Percentiles rank a stretch among this genome's conserved stretches.
These are phyloP conservation scores for Trilocha varians DNA, from an alignment of 2,888 invertebrate species.

Conservation along the genomic window DNA sequence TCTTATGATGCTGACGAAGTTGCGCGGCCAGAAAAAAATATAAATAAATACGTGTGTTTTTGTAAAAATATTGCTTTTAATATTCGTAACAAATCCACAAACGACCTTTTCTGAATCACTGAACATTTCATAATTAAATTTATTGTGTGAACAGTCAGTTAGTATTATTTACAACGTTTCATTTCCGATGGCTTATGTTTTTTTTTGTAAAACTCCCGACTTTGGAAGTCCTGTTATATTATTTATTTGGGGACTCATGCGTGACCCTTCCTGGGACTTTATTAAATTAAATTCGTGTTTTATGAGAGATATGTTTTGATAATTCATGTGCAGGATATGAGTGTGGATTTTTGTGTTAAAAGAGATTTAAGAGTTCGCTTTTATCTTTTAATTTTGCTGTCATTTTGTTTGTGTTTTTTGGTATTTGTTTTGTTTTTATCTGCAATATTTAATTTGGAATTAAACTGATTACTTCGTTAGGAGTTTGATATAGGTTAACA, in stretches of 20 bases:
- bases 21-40: too few relatives aligned
- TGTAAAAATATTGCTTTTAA: too few relatives aligned
- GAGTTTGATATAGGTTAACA: too few relatives aligned
- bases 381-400: too few relatives aligned
- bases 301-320: background rate
- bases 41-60: too few relatives aligned
- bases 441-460: too few relatives aligned
- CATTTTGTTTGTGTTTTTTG: too few relatives aligned
- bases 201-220: background rate
- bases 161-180: slow-evolving; percentile 42
- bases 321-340: background rate
- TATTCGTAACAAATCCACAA: background rate
- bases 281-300: background rate
- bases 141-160: slow-evolving; percentile 44
- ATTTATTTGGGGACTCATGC: background rate
- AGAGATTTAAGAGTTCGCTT: slow-evolving; percentile 1
- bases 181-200: slow-evolving; percentile 37
- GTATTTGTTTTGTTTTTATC: too few relatives aligned
- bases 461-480: too few relatives aligned
- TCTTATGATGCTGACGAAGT: too few relatives aligned
- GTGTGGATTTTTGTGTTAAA: background rate
- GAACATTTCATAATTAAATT: slow-evolving; percentile 49
- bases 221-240: background rate
- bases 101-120: slow-evolving; percentile 27
- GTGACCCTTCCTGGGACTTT: background rate